phyloP scores from a whole-genome alignment of 2,113 vertebrate species.

The Eretmodus cyanostictus region DNA sequence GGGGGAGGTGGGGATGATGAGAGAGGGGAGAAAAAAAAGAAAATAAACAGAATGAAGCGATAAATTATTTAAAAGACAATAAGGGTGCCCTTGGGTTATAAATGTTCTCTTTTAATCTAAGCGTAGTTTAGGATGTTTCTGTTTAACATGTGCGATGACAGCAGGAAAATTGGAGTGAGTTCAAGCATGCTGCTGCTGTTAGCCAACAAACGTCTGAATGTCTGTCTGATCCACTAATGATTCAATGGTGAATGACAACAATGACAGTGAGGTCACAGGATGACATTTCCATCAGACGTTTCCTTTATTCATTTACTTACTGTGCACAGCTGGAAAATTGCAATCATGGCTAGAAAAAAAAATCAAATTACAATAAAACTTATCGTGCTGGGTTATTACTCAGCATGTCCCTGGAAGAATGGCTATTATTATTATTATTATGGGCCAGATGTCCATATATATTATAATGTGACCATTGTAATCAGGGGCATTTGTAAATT shows the following conservation, averaged over 20 bases:
- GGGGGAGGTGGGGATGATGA: neutral
- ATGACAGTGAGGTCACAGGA: neutral
- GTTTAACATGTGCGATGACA: neutral
- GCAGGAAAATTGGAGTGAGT: slow-evolving; percentile 18
- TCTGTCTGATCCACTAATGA: slow-evolving; percentile 2
- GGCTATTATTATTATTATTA: neutral
- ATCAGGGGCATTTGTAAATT: neutral
- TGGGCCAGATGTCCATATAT: neutral
- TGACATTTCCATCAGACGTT: neutral
- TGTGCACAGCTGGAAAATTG: neutral
- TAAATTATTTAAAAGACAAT: slow-evolving; percentile 33
- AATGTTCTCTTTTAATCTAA: slow-evolving; percentile 42
- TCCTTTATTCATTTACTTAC: neutral
- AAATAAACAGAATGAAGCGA: slow-evolving; percentile 17
- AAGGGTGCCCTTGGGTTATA: slow-evolving; percentile 31
- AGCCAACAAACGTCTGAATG: neutral
- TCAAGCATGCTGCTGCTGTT: slow-evolving; percentile 27
- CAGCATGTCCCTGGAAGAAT: neutral
- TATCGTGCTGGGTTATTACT: neutral
- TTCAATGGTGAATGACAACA: neutral
- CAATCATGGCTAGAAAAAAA: neutral
- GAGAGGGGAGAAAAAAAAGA: neutral
- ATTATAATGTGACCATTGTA: neutral
- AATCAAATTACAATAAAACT: neutral
- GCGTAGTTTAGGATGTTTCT: neutral